Conservation (phyloP, 2,113 vertebrate species). For the Copsychus sechellarum region DNA sequence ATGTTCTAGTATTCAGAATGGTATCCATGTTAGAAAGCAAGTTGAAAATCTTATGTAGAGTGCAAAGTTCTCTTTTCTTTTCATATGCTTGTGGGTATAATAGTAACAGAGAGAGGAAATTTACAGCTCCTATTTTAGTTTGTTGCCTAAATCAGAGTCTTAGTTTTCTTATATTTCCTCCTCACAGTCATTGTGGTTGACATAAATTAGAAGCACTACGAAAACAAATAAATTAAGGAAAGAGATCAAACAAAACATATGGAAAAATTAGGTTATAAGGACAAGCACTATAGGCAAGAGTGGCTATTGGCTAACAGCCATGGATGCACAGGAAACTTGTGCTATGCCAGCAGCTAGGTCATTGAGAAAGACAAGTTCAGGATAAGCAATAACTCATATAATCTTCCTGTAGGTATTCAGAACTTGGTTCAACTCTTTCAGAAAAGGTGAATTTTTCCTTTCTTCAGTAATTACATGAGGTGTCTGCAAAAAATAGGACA, state of each 20-base stretch:
- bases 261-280: background rate
- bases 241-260: background rate
- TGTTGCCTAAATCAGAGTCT: background rate
- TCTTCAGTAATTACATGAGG: background rate
- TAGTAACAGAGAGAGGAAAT: background rate
- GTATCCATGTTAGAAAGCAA: background rate
- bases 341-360: background rate
- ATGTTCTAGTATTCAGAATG: background rate
- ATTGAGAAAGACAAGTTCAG: background rate
- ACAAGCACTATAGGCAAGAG: background rate
- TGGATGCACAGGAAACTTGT: background rate
- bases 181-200: background rate
- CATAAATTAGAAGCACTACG: background rate
- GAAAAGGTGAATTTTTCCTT: background rate
- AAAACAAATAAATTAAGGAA: background rate
- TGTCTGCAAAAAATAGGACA: background rate
- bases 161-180: background rate
- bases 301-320: background rate
- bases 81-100: background rate
- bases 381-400: background rate
- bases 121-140: background rate
- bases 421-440: background rate
- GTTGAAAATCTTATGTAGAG: background rate
- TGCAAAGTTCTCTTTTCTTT: background rate
- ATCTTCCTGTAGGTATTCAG: background rate